Conservation (phyloP, 2,888 invertebrate species). For the Dorcus hopei region DNA sequence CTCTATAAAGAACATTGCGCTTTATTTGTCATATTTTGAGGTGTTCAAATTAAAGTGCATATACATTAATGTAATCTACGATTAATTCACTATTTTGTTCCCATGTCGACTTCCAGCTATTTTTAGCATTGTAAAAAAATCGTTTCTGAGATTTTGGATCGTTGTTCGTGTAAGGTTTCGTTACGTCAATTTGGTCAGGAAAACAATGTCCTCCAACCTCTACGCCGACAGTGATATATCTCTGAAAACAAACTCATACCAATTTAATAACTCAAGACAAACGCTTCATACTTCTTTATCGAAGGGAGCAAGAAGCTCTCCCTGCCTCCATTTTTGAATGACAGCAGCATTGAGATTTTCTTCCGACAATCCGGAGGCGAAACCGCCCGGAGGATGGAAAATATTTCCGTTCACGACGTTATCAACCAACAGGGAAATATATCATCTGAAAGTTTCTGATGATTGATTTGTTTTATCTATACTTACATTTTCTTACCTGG, state of each 20-base stretch:
- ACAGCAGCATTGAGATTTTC: slow-evolving; percentile 41
- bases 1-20: too few relatives aligned
- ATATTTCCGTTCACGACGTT: slow-evolving; percentile 51
- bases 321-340: slow-evolving; percentile 55
- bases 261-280: neutral
- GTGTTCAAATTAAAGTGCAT: slow-evolving; percentile 7
- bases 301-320: slow-evolving; percentile 66
- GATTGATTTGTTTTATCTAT: neutral
- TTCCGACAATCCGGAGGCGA: slow-evolving; percentile 35
- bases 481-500: slow-evolving; percentile 39
- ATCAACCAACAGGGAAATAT: slow-evolving; percentile 55
- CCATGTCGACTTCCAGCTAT: slow-evolving; percentile 68
- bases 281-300: slow-evolving; percentile 60
- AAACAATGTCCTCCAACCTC: slow-evolving; percentile 78
- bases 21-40: too few relatives aligned
- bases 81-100: slow-evolving; percentile 56
- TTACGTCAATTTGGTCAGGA: slow-evolving; percentile 51
- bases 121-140: slow-evolving; percentile 64
- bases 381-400: slow-evolving; percentile 42
- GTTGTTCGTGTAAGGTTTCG: slow-evolving; percentile 74
- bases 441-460: slow-evolving; percentile 46
- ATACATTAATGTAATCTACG: slow-evolving; percentile 65
- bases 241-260: slow-evolving; percentile 49
- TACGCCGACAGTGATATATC: slow-evolving; percentile 73
- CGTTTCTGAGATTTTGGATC: slow-evolving; percentile 62